phyloP scores from a whole-genome alignment of 2,888 invertebrate species.

The Herminia tarsipennalis region DNA sequence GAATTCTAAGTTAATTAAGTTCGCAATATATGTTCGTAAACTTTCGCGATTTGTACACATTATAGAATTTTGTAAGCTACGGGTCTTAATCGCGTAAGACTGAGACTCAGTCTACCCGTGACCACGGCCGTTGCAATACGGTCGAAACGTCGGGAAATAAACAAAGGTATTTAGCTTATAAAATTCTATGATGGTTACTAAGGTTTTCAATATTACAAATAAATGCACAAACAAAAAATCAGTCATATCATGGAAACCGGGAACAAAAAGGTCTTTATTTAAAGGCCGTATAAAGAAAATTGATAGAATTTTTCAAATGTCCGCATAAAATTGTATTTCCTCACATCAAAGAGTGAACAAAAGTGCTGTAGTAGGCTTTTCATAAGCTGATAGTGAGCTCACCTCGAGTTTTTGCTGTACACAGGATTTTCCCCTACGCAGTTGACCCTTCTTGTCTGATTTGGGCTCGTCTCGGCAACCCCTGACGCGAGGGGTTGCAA shows the following conservation, averaged over 20 bases:
- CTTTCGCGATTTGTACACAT: too few species aligned
- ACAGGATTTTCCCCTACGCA: conserved; percentile 44
- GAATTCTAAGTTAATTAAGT: too few species aligned
- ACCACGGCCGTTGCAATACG: too few species aligned
- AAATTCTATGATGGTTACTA: too few species aligned
- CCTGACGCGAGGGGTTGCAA: conserved; percentile 56
- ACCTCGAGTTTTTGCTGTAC: conserved; percentile 44
- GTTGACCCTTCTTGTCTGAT: conserved; percentile 68
- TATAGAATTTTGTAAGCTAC: too few species aligned
- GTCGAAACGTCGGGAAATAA: too few species aligned
- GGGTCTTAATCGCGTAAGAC: too few species aligned
- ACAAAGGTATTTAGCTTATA: too few species aligned
- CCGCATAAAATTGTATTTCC: conserved; percentile 40
- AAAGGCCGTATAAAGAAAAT: conserved; percentile 28
- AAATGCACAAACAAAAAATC: not conserved
- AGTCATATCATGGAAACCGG: not conserved
- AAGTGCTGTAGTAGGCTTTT: conserved; percentile 46
- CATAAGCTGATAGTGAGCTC: conserved; percentile 46
- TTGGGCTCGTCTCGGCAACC: conserved; percentile 51
- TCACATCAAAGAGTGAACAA: conserved; percentile 44
- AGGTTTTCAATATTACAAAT: too few species aligned
- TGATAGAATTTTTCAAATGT: conserved; percentile 32
- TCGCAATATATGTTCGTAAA: too few species aligned
- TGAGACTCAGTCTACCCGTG: too few species aligned
- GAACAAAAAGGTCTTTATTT: conserved; percentile 17